Evolutionary conservation across 2,797 vertebrate genomes (phyloP), one percentile per base, ranked within the genome.

Genomic region (Phoeniculus purpureus): DNA sequence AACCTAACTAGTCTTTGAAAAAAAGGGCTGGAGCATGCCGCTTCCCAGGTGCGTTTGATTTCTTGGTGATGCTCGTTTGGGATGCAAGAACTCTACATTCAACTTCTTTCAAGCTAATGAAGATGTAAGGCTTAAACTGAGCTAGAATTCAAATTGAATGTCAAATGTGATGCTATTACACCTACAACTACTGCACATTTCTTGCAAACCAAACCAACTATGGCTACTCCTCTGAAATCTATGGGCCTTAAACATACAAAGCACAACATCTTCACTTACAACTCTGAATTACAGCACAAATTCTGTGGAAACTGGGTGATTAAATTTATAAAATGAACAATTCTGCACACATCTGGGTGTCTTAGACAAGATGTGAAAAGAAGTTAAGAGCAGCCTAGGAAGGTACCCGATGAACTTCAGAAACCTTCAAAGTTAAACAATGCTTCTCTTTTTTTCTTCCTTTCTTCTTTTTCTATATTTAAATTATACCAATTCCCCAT

Each of bases 401-500:
- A 62, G 20, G 32, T n/a, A 77, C 3, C 15, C 40, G 68, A 52
- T n/a, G 40, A 74, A 76, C 7, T 43, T 61, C 17, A 71, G 13
- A 26, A 85, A 73, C 26, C 17, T 60, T 70, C 40, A 7, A 48
- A 62, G 40, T 22, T 67, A 58, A 60, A 62, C 13, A n/a, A 26
- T 0, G 0, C 8, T 74, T 40, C 4, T 23, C 6, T 29, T 31
- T 14, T 12, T 51, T 56, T 29, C 3, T 4, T 3, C 16, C n/a
- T 34, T 75, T 55, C 43, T 70, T 55, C 51, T 55, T 48, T 66
- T 70, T 70, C 56, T 76, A 64, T 12, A 76, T 68, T 56, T 59
- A 78, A 86, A 55, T 52, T 23, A 62, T 43, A 19, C 15, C 17
- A 75, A 11, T 64, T 77, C 43, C 40, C 25, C 32, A 68, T 3